Conservation (phyloP, 53 echinoderm and acorn worm species). For the Holothuria leucospilota region DNA sequence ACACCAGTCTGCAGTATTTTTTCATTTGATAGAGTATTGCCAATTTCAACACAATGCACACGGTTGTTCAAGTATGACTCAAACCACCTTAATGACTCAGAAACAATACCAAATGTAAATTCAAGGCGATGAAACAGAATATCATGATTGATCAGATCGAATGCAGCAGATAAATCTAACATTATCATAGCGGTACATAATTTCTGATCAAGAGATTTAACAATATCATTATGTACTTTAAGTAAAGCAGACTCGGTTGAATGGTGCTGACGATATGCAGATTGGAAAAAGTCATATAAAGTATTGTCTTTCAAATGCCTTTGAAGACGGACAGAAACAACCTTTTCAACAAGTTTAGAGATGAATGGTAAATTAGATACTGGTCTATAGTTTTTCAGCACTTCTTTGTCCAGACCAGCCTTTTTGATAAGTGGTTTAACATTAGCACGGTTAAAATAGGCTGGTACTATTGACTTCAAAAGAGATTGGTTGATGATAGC, state of each 20-base stretch:
- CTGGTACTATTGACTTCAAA: constrained; percentile 7
- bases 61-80: constrained; percentile 8
- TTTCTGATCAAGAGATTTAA: constrained; percentile 23
- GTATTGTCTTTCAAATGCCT: constrained; percentile 19
- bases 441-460: constrained; percentile 18
- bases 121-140: constrained; percentile 38
- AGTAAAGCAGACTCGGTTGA: constrained; percentile 25
- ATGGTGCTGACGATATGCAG: constrained; percentile 41
- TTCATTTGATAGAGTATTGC: constrained; percentile 5
- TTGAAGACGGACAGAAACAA: constrained; percentile 5
- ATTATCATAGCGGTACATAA: constrained; percentile 11
- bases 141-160: constrained; percentile 20
- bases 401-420: constrained; percentile 23
- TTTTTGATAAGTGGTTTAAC: constrained; percentile 35
- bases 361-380: constrained; percentile 34
- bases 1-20: neutral
- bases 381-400: constrained; percentile 21
- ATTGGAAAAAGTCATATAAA: constrained; percentile 32
- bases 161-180: constrained; percentile 28
- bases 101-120: constrained; percentile 28
- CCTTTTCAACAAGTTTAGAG: constrained; percentile 33
- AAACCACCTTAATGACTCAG: constrained; percentile 15
- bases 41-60: constrained; percentile 21
- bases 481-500: constrained; percentile 43
- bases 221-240: neutral